Evolutionary conservation across 2,113 vertebrate genomes (phyloP).

Genomic region (Oxygymnocypris stewartii): DNA sequence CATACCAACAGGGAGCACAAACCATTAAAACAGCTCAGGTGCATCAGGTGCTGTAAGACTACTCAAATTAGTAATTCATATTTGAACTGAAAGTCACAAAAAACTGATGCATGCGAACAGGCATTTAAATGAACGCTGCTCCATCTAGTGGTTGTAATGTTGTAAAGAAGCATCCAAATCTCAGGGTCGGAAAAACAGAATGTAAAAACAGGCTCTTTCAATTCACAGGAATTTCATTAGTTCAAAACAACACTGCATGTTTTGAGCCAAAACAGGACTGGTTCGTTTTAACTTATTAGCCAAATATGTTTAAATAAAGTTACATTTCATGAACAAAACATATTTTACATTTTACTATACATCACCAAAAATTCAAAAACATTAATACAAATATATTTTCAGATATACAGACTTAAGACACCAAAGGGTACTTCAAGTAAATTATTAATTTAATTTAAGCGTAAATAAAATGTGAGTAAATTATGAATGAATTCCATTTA

Average conservation of each 20-base stretch:
- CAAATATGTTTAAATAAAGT: not conserved
- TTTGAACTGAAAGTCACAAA: not conserved
- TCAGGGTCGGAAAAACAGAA: not conserved
- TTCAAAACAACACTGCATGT: not conserved
- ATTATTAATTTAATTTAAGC: not conserved
- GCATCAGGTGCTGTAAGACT: not conserved
- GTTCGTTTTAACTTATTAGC: not conserved
- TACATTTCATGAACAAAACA: not conserved
- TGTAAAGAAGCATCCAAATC: not conserved
- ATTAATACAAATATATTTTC: too few species aligned
- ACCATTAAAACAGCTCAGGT: not conserved
- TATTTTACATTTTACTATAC: too few species aligned
- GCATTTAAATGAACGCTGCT: not conserved
- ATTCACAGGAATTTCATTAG: not conserved
- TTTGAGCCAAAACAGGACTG: too few species aligned
- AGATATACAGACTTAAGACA: too few species aligned
- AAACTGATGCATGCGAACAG: not conserved
- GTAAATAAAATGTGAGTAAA: too few species aligned
- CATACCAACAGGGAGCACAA: slow-evolving; percentile 41
- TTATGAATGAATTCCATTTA: too few species aligned
- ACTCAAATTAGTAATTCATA: not conserved
- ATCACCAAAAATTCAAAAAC: not conserved
- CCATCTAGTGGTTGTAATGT: not conserved
- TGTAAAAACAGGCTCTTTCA: not conserved
- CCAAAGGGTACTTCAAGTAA: not conserved